phyloP scores from a whole-genome alignment of 2,113 vertebrate species.

The Amia ocellicauda region DNA sequence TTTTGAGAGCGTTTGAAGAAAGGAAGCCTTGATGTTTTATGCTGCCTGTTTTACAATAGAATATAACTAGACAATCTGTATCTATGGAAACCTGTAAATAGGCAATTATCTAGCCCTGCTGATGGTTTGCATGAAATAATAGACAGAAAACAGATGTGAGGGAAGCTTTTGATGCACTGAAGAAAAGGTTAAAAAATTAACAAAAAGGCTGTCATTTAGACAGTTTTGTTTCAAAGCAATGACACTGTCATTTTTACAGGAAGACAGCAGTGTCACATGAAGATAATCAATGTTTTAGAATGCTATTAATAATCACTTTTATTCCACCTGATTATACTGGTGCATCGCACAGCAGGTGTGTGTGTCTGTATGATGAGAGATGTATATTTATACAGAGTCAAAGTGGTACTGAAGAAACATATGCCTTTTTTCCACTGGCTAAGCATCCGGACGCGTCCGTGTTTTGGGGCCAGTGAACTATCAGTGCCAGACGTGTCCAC shows the following conservation, averaged over 20 bases:
- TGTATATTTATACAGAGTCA: too few relatives aligned
- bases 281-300: too few relatives aligned
- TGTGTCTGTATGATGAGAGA: too few relatives aligned
- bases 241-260: neutral
- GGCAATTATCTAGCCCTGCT: slow-evolving; percentile 11
- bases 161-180: too few relatives aligned
- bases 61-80: slow-evolving; percentile 9
- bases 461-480: too few relatives aligned
- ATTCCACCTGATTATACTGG: too few relatives aligned
- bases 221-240: neutral
- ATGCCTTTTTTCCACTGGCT: too few relatives aligned
- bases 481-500: too few relatives aligned
- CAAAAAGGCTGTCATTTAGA: slow-evolving; percentile 4
- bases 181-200: slow-evolving; percentile 15
- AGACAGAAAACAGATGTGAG: slow-evolving; percentile 1
- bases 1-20: slow-evolving; percentile 45
- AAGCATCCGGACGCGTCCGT: too few relatives aligned
- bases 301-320: too few relatives aligned
- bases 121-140: neutral
- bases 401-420: too few relatives aligned
- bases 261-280: neutral
- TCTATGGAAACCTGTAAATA: slow-evolving; percentile 36
- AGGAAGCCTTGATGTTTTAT: neutral
- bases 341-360: too few relatives aligned
- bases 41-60: slow-evolving; percentile 46